Base-by-base conservation (phyloP, 2,888 invertebrate species). In the Halocaridina rubra region DNA sequence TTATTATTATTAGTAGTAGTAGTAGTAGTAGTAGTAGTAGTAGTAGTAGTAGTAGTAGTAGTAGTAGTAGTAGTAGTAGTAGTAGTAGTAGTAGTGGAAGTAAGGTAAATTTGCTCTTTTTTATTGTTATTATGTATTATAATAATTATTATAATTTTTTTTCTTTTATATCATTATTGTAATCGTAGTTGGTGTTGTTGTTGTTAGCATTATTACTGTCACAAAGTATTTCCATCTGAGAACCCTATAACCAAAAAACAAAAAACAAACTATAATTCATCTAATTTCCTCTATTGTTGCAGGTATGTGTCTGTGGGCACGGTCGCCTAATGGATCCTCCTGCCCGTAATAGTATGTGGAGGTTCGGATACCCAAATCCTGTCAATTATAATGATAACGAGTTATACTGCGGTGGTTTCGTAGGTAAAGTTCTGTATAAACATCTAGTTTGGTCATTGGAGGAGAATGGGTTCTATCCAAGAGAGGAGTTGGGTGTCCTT, bases 311-410 rank as follows among this genome's bases (percentile, higher is more conserved):
- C 46, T 4, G 4, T 2, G 85, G 88, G 10, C 88, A 88, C 39
- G 88, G 88, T 7, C 76, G 88, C 1, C 76, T 88, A 22, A 88
- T 88, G 88, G 84, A 87, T 24, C 88, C 88, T 0, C 81, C 87
- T 0, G 87, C 85, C 16, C 29, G 88, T 8, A 97, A 97, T 92
- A 95, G 96, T 74, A 97, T 97, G 97, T 98, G 98, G 98, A 93
- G 98, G 86, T 96, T 96, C 90, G 98, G 98, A 0, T 98, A 95
- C 91, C 95, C 96, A n/a, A 97, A 96, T 91, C 96, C 97, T 1
- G 96, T 96, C 85, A 97, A 98, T 91, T 98, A 97, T 91, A 96
- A 97, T 89, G 97, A 98, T 91, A 97, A 97, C 90, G 97, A 97
- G 91, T 93, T 97, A 19, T 97, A 96, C 91, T 98, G 98, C 90